Base-by-base conservation (phyloP, 2,113 vertebrate genomes). In the Thinocorus orbignyianus region DNA sequence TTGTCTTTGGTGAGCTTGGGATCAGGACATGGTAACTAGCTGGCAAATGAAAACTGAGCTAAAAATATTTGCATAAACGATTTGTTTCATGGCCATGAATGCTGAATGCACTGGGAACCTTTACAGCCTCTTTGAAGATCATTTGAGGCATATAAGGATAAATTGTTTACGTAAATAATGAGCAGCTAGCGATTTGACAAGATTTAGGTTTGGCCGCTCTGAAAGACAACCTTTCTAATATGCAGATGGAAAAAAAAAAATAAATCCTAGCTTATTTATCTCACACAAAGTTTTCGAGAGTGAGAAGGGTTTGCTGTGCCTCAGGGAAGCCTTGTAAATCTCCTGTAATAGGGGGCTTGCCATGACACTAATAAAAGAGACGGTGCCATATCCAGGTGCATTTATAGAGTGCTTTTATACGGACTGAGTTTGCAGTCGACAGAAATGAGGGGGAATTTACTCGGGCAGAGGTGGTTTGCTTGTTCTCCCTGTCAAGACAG, bases 121-220 rank as follows among this genome's bases (percentile, higher is more conserved):
- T 73, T 82, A 65, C 41, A 81, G 48, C 42, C 30, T 68, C 71
- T 86, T 71, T 74, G 86, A 95, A 88, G 42, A 84, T 81, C 26
- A 48, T 78, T 51, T 86, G 65, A 73, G 24, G 23, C 49, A 17
- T 37, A 20, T 49, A 88, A 71, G 17, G 57, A 37, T 88, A 74
- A 83, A 90, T 70, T 86, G 77, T 70, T 78, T 64, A 81, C 51
- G 90, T 90, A 92, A 95, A 88, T 79, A 86, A 81, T 13, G n/a
- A 33, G 6, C 33, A 92, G 35, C 15, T n/a, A 60, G 22, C 35
- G 68, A n/a, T 61, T 86, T 74, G 35, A 57, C 42, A 64, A 88
- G 76, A 81, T 83, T 48, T 78, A 86, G 57, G 25, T 77, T 92
- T 93, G 81, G 46, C n/a, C 20, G 15, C n/a, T 92, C 24, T 55